Percentiles rank a stretch among this genome's conserved stretches.
These are phyloP conservation scores for Cebidichthys violaceus DNA, from an alignment of 2,113 vertebrate genomes.

Conservation along the genomic window DNA sequence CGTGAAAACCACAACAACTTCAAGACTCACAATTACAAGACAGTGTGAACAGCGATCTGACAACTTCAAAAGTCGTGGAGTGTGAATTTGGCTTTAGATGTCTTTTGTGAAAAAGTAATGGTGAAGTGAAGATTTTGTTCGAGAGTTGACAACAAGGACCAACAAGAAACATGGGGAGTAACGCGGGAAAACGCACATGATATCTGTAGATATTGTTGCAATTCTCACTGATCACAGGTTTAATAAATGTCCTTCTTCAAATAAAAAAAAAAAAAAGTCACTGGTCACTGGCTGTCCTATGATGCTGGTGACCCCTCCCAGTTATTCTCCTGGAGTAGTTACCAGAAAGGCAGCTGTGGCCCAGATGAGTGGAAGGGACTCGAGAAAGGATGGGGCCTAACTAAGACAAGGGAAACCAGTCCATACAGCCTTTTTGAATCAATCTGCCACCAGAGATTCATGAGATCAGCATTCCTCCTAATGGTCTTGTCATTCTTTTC, in stretches of 20 bases:
- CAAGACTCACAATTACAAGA: background rate
- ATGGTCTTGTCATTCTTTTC: conserved; percentile 43
- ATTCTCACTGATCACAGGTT: background rate
- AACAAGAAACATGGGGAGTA: background rate
- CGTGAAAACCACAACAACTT: background rate
- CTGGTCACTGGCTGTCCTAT: background rate
- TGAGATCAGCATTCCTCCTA: conserved; percentile 46
- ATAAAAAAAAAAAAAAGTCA: background rate
- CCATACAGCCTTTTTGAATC: conserved; percentile 57
- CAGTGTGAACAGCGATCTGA: background rate
- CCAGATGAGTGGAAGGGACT: conserved; percentile 66
- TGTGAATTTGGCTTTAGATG: background rate
- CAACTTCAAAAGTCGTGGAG: background rate
- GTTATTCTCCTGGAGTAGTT: conserved; percentile 5
- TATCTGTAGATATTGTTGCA: background rate
- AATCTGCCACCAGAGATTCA: conserved; percentile 57
- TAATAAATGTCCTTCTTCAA: background rate
- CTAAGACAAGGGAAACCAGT: conserved; percentile 34
- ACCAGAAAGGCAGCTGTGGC: conserved; percentile 64
- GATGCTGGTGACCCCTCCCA: conserved; percentile 8
- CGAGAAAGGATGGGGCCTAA: conserved; percentile 14
- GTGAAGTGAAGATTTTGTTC: background rate
- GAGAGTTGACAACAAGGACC: too few species aligned
- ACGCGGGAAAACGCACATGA: background rate
- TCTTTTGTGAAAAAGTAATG: background rate